Percentiles rank a stretch among this genome's conserved stretches.
phyloP scores from a whole-genome alignment of 1,140 invertebrate genomes.

The Limonius californicus region DNA sequence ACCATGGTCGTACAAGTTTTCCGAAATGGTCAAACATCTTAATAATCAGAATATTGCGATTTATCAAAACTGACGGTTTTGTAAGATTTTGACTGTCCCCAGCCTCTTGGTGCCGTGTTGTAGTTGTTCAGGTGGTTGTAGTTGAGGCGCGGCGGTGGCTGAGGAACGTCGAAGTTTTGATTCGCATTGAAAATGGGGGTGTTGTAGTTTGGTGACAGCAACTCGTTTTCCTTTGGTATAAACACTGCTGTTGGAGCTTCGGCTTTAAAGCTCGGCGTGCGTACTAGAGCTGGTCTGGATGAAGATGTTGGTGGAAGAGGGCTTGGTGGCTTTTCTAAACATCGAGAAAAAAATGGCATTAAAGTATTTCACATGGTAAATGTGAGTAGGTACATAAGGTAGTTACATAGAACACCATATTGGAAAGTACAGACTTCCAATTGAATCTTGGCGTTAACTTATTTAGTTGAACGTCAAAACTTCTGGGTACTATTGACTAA shows the following conservation, averaged over 20 bases:
- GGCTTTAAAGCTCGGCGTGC: conserved; percentile 47
- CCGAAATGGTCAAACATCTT: too few relatives aligned
- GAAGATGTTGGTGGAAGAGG: conserved; percentile 40
- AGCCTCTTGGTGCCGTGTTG: conserved; percentile 77
- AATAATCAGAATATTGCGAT: not conserved
- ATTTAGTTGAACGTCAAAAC: too few relatives aligned
- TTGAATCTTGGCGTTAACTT: too few relatives aligned
- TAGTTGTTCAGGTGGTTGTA: conserved; percentile 56
- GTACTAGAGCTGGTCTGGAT: conserved; percentile 46
- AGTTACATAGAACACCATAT: not conserved
- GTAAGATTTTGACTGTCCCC: conserved; percentile 49
- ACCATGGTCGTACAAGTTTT: too few relatives aligned
- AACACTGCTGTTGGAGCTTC: conserved; percentile 38
- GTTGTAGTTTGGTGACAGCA: conserved; percentile 46
- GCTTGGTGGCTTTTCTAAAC: not conserved
- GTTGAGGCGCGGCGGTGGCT: conserved; percentile 26
- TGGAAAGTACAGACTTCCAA: too few relatives aligned
- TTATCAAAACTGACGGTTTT: conserved; percentile 1
- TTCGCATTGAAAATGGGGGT: conserved; percentile 8
- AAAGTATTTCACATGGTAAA: not conserved
- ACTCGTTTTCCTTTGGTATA: conserved; percentile 51
- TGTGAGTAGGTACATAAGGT: not conserved
- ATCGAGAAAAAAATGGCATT: not conserved
- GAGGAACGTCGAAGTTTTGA: conserved; percentile 26
- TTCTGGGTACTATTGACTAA: too few relatives aligned